A percentile compares a stretch with the other conserved stretches of the same genome.
phyloP scores from a whole-genome alignment of 2,888 invertebrate genomes.

The Lobophora halterata region DNA sequence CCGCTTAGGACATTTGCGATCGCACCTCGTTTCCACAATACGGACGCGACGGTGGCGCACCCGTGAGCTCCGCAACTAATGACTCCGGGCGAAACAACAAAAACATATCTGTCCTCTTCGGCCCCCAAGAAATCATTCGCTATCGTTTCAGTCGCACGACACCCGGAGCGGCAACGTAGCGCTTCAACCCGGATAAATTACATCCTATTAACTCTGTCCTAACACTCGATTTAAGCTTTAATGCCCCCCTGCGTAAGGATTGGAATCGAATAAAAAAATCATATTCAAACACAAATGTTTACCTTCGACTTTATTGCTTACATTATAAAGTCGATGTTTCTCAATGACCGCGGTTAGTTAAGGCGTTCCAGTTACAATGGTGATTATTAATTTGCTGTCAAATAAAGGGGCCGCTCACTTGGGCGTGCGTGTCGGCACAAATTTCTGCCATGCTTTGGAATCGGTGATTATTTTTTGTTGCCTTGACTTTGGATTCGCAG shows the following conservation, averaged over 20 bases:
- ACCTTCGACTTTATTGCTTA: conserved; percentile 62
- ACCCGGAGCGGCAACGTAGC: conserved; percentile 75
- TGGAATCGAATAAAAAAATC: conserved; percentile 69
- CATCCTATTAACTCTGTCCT: conserved; percentile 77
- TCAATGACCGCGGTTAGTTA: conserved; percentile 54
- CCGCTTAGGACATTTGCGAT: conserved; percentile 70
- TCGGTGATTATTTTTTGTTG: conserved; percentile 77
- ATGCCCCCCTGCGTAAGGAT: conserved; percentile 69
- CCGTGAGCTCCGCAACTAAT: conserved; percentile 63
- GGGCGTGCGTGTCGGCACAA: conserved; percentile 80
- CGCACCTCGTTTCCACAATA: conserved; percentile 67
- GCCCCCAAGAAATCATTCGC: conserved; percentile 20
- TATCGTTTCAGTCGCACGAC: conserved; percentile 57
- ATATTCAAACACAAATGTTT: conserved; percentile 56
- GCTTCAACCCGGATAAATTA: conserved; percentile 76
- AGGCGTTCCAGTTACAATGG: conserved; percentile 62
- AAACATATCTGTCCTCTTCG: conserved; percentile 59
- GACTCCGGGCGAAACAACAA: conserved; percentile 60
- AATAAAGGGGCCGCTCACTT: conserved; percentile 80
- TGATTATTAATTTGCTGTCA: conserved; percentile 80
- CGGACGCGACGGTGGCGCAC: conserved; percentile 55
- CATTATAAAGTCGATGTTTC: conserved; percentile 67
- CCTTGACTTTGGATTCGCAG: conserved; percentile 71
- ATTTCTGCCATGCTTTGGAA: conserved; percentile 79
- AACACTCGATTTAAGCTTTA: conserved; percentile 77